Percentiles rank a stretch among this genome's conserved stretches.
phyloP scores from a whole-genome alignment of 2,888 invertebrate genomes.

The Helobdella robusta region DNA sequence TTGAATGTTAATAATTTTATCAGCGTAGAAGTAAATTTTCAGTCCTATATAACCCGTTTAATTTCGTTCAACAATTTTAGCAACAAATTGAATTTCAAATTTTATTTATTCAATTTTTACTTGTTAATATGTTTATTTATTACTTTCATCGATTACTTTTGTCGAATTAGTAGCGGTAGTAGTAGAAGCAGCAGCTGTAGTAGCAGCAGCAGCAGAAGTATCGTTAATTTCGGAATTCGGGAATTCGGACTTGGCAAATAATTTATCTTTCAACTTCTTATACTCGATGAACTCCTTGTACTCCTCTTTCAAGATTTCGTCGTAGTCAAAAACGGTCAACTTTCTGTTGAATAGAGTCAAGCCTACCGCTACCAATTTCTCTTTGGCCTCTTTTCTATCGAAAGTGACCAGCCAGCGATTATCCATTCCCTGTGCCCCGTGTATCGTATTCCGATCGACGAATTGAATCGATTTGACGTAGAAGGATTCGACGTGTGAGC shows the following conservation, averaged over 20 bases:
- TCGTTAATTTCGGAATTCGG: background rate
- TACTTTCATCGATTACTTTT: no score
- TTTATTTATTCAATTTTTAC: no score
- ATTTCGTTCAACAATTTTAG: no score
- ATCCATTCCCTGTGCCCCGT: constrained; percentile 29
- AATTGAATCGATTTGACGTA: constrained; percentile 27
- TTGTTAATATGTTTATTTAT: no score
- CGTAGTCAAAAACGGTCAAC: constrained; percentile 22
- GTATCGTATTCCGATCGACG: constrained; percentile 30
- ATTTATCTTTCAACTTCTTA: constrained; percentile 21
- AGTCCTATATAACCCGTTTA: no score
- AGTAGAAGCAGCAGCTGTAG: no score
- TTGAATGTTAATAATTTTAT: no score
- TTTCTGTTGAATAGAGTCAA: constrained; percentile 27
- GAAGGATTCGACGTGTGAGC: background rate
- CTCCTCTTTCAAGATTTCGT: constrained; percentile 27
- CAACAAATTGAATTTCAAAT: no score
- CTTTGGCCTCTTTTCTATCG: constrained; percentile 8
- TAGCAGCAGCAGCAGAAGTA: background rate
- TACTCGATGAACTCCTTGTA: constrained; percentile 30
- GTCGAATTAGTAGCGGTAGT: constrained; percentile 1
- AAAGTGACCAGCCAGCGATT: constrained; percentile 31
- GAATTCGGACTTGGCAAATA: constrained; percentile 18
- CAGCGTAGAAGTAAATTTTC: no score
- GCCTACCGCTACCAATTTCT: constrained; percentile 21